phyloP scores from a whole-genome alignment of 2,113 vertebrate genomes.

The Corynorhinus townsendii region DNA sequence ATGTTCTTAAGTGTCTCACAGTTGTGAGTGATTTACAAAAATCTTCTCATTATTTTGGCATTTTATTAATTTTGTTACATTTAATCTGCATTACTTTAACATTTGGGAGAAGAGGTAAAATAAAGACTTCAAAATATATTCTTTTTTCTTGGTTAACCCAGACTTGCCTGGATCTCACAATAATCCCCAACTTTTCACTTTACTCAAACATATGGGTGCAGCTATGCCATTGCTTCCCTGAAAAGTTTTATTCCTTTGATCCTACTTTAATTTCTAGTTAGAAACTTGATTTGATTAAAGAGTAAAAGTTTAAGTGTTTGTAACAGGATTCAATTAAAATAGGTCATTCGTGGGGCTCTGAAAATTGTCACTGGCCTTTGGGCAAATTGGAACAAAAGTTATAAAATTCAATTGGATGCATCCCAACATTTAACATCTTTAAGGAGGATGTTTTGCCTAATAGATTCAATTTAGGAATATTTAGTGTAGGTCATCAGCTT shows the following conservation, averaged over 20 bases:
- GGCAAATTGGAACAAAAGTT: constrained; percentile 69
- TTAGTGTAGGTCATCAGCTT: constrained; percentile 66
- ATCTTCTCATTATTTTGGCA: not conserved
- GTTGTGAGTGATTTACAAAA: not conserved
- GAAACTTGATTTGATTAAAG: constrained; percentile 67
- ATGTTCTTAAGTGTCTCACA: not conserved
- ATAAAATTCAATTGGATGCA: constrained; percentile 66
- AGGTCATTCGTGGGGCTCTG: constrained; percentile 69
- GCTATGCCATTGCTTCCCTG: not conserved
- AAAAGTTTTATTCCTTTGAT: constrained; percentile 52
- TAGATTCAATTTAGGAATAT: constrained; percentile 71
- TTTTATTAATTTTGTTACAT: not conserved
- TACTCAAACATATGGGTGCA: not conserved
- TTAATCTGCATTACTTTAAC: not conserved
- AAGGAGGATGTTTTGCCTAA: constrained; percentile 64
- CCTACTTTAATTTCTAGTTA: constrained; percentile 69
- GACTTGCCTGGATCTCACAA: not conserved
- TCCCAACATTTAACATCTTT: constrained; percentile 72
- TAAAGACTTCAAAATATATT: not conserved
- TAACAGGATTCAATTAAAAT: constrained; percentile 74
- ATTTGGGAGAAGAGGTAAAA: not conserved
- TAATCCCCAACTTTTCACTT: not conserved
- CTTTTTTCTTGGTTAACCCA: not conserved
- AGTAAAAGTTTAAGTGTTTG: constrained; percentile 71
- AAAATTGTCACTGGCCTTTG: constrained; percentile 66